phyloP scores from a whole-genome alignment of 2,113 vertebrate species.

The Dromaius novaehollandiae region DNA sequence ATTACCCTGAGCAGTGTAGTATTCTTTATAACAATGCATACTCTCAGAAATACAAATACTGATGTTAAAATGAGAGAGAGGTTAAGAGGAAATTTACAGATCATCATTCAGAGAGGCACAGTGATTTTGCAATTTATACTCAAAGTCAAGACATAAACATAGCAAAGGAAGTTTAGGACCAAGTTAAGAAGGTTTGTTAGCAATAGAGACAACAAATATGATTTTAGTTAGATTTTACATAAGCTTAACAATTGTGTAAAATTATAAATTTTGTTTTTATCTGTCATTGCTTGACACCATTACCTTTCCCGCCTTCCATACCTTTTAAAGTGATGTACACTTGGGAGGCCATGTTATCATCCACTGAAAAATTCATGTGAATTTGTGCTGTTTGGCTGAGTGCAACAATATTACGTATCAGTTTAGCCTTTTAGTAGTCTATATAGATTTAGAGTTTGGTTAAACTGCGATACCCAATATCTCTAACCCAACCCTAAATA shows the following conservation, averaged over 20 bases:
- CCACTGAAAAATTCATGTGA: not conserved
- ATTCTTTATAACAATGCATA: not conserved
- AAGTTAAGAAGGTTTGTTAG: not conserved
- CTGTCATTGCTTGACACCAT: not conserved
- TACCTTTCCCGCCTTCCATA: not conserved
- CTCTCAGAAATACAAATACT: conserved; percentile 1
- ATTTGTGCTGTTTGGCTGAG: not conserved
- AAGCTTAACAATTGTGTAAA: not conserved
- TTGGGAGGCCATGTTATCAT: not conserved
- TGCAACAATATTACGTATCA: not conserved
- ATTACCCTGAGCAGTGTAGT: conserved; percentile 15
- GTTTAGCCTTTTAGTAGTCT: not conserved
- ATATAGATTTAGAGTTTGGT: not conserved
- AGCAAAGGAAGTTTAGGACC: not conserved
- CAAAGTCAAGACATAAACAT: not conserved
- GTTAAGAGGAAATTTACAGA: not conserved
- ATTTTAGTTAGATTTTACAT: not conserved
- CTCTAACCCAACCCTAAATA: not conserved
- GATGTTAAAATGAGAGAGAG: not conserved
- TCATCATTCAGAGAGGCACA: not conserved
- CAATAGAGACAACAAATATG: not conserved
- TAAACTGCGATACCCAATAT: not conserved
- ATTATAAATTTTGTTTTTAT: not conserved
- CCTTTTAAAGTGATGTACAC: not conserved
- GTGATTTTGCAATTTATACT: not conserved